Conservation (phyloP, 2,113 vertebrate species). For the Austrofundulus limnaeus region DNA sequence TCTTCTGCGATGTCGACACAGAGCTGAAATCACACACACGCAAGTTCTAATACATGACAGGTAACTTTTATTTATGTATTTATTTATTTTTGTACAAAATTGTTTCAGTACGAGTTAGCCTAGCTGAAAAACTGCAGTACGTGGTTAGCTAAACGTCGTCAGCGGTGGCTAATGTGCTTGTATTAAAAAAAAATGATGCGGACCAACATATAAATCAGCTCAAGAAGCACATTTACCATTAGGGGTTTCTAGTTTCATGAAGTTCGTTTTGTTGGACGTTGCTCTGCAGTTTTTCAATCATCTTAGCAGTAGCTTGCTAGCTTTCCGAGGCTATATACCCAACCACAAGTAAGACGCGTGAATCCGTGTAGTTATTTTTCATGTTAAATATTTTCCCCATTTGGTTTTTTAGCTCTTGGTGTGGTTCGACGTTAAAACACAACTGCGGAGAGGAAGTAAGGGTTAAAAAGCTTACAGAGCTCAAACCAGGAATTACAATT, state of each 20-base stretch:
- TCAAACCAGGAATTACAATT: background rate
- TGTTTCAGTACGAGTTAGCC: background rate
- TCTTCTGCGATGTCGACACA: conserved; percentile 56
- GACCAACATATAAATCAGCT: background rate
- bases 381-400: background rate
- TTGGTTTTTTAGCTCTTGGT: background rate
- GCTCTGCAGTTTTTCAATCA: background rate
- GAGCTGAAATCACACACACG: conserved; percentile 46
- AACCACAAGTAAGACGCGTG: background rate
- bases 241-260: rapidly evolving
- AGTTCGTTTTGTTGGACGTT: background rate
- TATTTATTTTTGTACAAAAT: background rate
- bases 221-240: background rate
- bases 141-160: conserved; percentile 31
- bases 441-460: background rate
- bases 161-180: conserved; percentile 1
- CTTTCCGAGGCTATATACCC: background rate
- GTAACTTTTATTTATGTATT: conserved; percentile 43
- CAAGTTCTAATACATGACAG: conserved; percentile 54
- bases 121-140: conserved; percentile 29
- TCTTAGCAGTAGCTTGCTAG: background rate
- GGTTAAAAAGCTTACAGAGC: background rate
- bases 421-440: rapidly evolving
- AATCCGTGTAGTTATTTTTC: background rate
- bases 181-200: background rate